These are phyloP conservation scores for Scelioninae gen. 2 DNA, from an alignment of 2,888 invertebrate species.

Conservation along the genomic window DNA sequence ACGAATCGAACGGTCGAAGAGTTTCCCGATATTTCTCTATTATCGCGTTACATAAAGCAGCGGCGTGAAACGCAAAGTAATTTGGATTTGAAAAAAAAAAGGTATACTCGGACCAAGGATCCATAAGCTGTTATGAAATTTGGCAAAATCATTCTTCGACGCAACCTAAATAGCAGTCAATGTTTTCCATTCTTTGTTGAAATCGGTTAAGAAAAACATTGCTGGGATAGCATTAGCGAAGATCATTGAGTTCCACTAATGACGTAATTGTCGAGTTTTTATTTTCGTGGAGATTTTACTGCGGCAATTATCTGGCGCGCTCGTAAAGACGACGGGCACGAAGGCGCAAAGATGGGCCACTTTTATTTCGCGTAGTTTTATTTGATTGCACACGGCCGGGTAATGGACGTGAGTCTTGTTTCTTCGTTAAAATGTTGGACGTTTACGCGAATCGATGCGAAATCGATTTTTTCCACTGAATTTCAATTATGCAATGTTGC, in stretches of 20 bases:
- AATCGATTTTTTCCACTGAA: constrained; percentile 20
- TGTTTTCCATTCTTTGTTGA: constrained; percentile 16
- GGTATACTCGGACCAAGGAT: too few species aligned
- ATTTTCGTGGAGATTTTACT: constrained; percentile 30
- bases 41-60: too few species aligned
- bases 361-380: too few species aligned
- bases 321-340: constrained; percentile 6
- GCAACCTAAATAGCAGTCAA: constrained; percentile 27
- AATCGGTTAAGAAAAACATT: constrained; percentile 21
- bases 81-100: too few species aligned
- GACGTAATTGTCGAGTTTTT: constrained; percentile 32
- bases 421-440: background rate
- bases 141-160: constrained; percentile 9
- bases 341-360: too few species aligned
- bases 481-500: constrained; percentile 32
- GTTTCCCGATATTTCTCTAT: background rate
- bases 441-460: constrained; percentile 5
- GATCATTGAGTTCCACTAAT: constrained; percentile 29
- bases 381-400: background rate
- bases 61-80: background rate
- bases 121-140: constrained; percentile 3
- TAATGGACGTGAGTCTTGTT: background rate
- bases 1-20: constrained; percentile 1
- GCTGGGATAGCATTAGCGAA: constrained; percentile 19
- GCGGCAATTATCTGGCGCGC: background rate